Evolutionary conservation across 2,888 invertebrate species (phyloP).

Genomic region (Zygothrica quintamaculata): DNA sequence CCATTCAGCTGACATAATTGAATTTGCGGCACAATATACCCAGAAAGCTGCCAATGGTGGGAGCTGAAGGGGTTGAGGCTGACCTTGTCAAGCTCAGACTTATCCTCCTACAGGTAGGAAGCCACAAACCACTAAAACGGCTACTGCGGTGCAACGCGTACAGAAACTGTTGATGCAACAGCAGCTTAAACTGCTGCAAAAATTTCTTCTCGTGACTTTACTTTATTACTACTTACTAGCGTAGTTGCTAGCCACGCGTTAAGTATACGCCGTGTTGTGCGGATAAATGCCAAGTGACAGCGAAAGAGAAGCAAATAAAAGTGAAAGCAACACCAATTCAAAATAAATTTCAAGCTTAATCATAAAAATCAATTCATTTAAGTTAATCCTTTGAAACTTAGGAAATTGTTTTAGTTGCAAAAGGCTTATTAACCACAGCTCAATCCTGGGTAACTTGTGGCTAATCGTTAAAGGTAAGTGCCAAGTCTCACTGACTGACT

Average conservation of each 20-base stretch:
- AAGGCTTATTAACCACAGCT: slow-evolving; percentile 43
- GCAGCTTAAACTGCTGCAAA: slow-evolving; percentile 83
- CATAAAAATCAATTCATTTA: too few species aligned
- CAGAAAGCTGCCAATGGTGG: slow-evolving; percentile 5
- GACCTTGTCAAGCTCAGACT: slow-evolving; percentile 23
- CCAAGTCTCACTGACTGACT: background rate
- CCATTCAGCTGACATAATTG: slow-evolving; percentile 52
- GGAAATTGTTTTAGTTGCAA: background rate
- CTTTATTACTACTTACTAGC: background rate
- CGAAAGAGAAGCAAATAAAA: background rate
- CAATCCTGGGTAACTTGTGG: slow-evolving; percentile 83
- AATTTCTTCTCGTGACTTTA: background rate
- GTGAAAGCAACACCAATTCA: slow-evolving; percentile 16
- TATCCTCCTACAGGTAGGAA: slow-evolving; percentile 46
- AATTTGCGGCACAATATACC: slow-evolving; percentile 46
- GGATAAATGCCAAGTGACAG: background rate
- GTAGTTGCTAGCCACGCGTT: slow-evolving; percentile 58
- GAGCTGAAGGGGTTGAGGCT: background rate
- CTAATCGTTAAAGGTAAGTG: slow-evolving; percentile 80
- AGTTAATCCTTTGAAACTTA: too few species aligned
- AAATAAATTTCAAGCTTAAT: too few species aligned
- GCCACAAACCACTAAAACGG: slow-evolving; percentile 81
- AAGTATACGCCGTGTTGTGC: slow-evolving; percentile 62
- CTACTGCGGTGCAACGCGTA: slow-evolving; percentile 84
- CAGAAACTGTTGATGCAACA: slow-evolving; percentile 84